A percentile compares a stretch with the other conserved stretches of the same genome.
phyloP scores from a whole-genome alignment of 2,797 vertebrate species.

The Antennarius maculatus region DNA sequence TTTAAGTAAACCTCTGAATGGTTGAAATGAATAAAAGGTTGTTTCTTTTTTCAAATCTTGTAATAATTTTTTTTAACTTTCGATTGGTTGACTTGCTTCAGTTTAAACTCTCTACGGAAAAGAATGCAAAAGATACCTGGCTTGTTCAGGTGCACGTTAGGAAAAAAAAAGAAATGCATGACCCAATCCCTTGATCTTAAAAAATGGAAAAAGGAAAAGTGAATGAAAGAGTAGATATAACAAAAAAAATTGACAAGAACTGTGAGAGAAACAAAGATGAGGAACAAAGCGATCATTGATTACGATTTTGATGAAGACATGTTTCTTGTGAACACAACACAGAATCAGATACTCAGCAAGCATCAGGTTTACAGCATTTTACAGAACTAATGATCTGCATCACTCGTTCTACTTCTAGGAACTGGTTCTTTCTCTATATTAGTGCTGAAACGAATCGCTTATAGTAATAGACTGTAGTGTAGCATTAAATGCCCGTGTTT shows the following conservation, averaged over 20 bases:
- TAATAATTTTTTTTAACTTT: too few species aligned
- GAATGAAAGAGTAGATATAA: background rate
- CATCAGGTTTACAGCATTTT: background rate
- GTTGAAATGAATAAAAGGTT: too few species aligned
- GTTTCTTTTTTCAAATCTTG: too few species aligned
- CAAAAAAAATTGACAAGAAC: background rate
- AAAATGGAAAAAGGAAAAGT: background rate
- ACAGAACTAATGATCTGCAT: background rate
- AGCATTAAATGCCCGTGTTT: slow-evolving; percentile 27
- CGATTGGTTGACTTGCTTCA: too few species aligned
- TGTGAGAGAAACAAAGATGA: slow-evolving; percentile 1
- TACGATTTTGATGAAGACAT: background rate
- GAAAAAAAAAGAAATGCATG: background rate
- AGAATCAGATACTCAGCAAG: background rate
- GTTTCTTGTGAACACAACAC: background rate
- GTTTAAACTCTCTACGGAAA: too few species aligned
- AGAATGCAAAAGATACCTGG: too few species aligned
- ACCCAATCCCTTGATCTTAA: background rate
- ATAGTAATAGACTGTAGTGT: slow-evolving; percentile 23
- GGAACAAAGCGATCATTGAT: background rate
- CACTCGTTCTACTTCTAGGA: slow-evolving; percentile 5
- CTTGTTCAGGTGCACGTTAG: too few species aligned
- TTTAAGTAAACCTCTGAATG: too few species aligned
- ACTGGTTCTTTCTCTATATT: background rate
- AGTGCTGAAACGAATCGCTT: slow-evolving; percentile 11